Percentiles rank a stretch among this genome's conserved stretches.
These are phyloP conservation scores for Tetrapedia diversipes DNA, from an alignment of 2,888 invertebrate species.

Conservation along the genomic window DNA sequence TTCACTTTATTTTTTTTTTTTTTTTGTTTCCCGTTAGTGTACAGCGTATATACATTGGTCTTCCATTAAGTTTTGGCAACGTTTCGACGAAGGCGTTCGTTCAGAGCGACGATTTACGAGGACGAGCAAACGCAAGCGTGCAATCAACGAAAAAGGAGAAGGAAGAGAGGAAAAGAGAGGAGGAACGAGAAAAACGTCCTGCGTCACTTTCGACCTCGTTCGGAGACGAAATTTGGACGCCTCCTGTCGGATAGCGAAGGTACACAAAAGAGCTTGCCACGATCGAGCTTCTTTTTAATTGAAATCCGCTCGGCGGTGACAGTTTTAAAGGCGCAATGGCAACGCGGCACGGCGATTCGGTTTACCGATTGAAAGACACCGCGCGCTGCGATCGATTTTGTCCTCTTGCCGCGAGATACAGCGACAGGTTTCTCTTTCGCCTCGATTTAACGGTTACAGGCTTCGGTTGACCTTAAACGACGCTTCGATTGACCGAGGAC, in stretches of 20 bases:
- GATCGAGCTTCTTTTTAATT: conserved; percentile 19
- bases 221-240: conserved; percentile 5
- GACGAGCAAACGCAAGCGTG: not conserved
- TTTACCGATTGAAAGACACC: conserved; percentile 5
- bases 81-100: conserved; percentile 51
- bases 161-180: not conserved
- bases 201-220: conserved; percentile 24
- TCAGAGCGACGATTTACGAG: conserved; percentile 44
- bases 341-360: not conserved
- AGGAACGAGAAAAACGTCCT: not conserved
- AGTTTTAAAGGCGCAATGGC: too few relatives aligned
- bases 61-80: conserved; percentile 68
- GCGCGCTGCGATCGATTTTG: conserved; percentile 3
- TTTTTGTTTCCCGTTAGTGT: conserved; percentile 54
- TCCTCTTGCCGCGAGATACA: not conserved
- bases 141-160: not conserved
- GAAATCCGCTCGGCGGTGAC: not conserved
- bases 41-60: conserved; percentile 77
- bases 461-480: not conserved
- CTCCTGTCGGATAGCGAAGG: not conserved
- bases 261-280: conserved; percentile 4
- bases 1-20: conserved; percentile 1
- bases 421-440: not conserved
- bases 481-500: not conserved
- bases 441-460: not conserved